Evolutionary conservation across 2,888 invertebrate species (phyloP).

Genomic region (Lasius platythorax): DNA sequence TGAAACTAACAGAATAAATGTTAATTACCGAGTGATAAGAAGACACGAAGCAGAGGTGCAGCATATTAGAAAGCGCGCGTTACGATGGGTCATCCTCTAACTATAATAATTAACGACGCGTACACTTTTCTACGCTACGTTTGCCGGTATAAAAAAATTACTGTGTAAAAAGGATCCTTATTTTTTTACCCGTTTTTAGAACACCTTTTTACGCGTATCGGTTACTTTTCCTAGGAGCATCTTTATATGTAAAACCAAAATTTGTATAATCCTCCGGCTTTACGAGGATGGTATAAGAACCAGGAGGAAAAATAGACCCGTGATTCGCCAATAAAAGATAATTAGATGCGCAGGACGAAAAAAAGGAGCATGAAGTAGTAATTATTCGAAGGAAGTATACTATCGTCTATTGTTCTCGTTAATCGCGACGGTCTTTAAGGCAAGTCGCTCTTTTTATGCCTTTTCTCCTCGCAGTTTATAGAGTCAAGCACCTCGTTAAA

Average conservation of each 20-base stretch:
- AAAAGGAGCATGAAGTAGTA: constrained; percentile 22
- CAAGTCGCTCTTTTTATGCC: constrained; percentile 24
- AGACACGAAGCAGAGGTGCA: not conserved
- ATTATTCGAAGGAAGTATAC: constrained; percentile 49
- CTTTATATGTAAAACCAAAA: not conserved
- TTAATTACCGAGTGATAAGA: constrained; percentile 31
- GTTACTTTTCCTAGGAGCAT: not conserved
- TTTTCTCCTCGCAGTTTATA: constrained; percentile 24
- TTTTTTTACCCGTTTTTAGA: too few relatives aligned
- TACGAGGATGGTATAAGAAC: not conserved
- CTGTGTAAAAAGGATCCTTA: not conserved
- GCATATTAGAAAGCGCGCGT: constrained; percentile 16
- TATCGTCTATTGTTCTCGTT: constrained; percentile 51
- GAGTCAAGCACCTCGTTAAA: constrained; percentile 50
- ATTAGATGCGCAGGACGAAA: not conserved
- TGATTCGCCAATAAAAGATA: constrained; percentile 1
- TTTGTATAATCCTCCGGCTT: not conserved
- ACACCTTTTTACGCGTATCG: not conserved
- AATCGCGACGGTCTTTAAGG: constrained; percentile 44
- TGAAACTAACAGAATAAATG: constrained; percentile 12
- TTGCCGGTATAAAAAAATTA: not conserved
- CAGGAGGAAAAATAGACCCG: not conserved
- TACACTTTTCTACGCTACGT: not conserved
- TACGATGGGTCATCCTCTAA: not conserved
- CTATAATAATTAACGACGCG: constrained; percentile 7